Conservation (phyloP, 2,113 vertebrate genomes). For the Oplegnathus fasciatus region DNA sequence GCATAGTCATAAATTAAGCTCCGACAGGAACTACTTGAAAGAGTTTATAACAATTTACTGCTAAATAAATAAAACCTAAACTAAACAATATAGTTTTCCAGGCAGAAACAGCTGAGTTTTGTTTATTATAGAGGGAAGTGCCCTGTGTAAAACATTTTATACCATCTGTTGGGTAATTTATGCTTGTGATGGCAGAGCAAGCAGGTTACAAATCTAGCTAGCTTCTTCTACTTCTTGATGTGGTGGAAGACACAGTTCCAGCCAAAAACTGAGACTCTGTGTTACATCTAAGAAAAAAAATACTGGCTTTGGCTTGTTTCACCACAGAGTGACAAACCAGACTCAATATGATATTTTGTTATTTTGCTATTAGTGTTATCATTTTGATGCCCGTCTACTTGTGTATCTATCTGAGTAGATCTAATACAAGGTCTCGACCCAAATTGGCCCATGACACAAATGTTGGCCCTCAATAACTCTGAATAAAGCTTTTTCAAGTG, state of each 20-base stretch:
- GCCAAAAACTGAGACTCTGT: background rate
- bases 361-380: background rate
- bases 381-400: background rate
- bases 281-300: background rate
- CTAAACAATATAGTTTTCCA: conserved; percentile 1
- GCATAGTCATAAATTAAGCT: background rate
- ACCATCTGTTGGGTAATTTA: conserved; percentile 55
- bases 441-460: background rate
- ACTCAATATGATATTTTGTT: background rate
- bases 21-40: conserved; percentile 5
- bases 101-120: conserved; percentile 22
- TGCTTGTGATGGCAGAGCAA: conserved; percentile 31
- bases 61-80: conserved; percentile 18
- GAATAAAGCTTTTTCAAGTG: background rate
- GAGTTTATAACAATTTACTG: background rate
- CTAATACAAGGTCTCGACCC: background rate
- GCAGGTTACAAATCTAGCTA: conserved; percentile 28
- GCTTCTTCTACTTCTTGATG: background rate
- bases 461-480: too few species aligned
- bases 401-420: background rate
- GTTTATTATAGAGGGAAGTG: conserved; percentile 22
- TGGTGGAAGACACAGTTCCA: background rate
- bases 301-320: background rate
- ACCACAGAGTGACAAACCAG: background rate
- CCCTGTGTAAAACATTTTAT: conserved; percentile 20